Evolutionary conservation across 2,888 invertebrate genomes (phyloP).

Genomic region (Aradus depressus): DNA sequence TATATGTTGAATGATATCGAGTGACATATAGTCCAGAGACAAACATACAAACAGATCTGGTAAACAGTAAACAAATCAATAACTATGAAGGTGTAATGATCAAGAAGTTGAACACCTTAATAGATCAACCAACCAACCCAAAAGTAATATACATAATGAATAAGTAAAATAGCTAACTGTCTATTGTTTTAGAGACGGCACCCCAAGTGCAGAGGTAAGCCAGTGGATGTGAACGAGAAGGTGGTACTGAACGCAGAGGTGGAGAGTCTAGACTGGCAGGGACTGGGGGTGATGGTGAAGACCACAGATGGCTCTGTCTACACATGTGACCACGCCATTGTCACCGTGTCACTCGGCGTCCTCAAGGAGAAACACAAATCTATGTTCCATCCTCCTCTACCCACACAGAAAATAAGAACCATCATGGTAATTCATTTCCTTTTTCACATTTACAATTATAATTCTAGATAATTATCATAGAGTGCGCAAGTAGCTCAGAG

Average conservation of each 20-base stretch:
- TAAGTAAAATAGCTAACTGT: too few relatives aligned
- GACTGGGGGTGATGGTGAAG: slow-evolving; percentile 42
- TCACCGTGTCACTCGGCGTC: slow-evolving; percentile 56
- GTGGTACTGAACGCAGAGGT: slow-evolving; percentile 25
- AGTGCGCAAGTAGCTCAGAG: too few relatives aligned
- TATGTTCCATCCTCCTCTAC: slow-evolving; percentile 50
- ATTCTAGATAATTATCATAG: too few relatives aligned
- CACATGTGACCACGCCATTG: slow-evolving; percentile 50
- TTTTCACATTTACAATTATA: too few relatives aligned
- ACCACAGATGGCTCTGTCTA: slow-evolving; percentile 47
- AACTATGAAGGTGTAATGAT: too few relatives aligned
- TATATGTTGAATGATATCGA: too few relatives aligned
- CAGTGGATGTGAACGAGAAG: slow-evolving; percentile 8
- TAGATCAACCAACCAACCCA: too few relatives aligned
- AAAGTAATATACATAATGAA: too few relatives aligned
- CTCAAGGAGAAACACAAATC: slow-evolving; percentile 47
- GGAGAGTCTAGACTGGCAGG: slow-evolving; percentile 30
- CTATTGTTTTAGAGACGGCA: not conserved
- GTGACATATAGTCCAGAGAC: too few relatives aligned
- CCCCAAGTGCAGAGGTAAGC: not conserved
- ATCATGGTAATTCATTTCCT: slow-evolving; percentile 39
- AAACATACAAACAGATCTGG: too few relatives aligned
- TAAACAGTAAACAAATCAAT: too few relatives aligned
- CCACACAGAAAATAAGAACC: slow-evolving; percentile 43
- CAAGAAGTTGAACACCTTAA: too few relatives aligned